These are phyloP conservation scores for Pogonocherus hispidulus DNA, from an alignment of 2,888 invertebrate genomes.

Conservation along the genomic window DNA sequence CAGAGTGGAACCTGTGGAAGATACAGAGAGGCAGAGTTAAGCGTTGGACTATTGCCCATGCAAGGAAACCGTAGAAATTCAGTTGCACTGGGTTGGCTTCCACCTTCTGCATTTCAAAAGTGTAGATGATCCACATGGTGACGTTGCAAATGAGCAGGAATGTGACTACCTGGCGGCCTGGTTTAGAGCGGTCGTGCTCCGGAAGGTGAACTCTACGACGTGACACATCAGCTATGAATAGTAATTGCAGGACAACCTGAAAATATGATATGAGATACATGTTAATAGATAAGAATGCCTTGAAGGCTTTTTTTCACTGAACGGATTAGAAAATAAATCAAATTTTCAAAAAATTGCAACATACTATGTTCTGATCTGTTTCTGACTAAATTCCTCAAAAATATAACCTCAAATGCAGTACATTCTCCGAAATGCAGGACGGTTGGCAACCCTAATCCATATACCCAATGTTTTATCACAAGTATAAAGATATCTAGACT, in stretches of 20 bases:
- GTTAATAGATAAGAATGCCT: too few species aligned
- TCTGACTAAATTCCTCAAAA: too few species aligned
- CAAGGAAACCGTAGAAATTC: constrained; percentile 92
- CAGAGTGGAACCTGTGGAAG: constrained; percentile 95
- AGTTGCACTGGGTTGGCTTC: constrained; percentile 93
- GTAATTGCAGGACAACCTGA: constrained; percentile 90
- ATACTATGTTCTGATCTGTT: too few species aligned
- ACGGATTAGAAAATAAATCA: too few species aligned
- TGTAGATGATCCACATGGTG: constrained; percentile 96
- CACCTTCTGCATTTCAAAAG: constrained; percentile 95
- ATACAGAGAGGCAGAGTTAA: constrained; percentile 94
- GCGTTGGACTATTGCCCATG: constrained; percentile 94
- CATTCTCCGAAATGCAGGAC: too few species aligned
- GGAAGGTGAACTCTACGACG: constrained; percentile 92
- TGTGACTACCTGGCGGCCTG: constrained; percentile 95
- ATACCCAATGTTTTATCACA: too few species aligned
- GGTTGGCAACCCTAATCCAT: too few species aligned
- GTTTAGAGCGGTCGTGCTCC: constrained; percentile 94
- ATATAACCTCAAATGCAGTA: too few species aligned
- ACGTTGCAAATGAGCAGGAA: constrained; percentile 96
- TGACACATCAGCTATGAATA: constrained; percentile 94
- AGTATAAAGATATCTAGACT: too few species aligned
- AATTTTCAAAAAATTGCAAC: too few species aligned
- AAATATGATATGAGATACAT: constrained; percentile 34
- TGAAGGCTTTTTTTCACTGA: too few species aligned